Conservation (phyloP, 2,888 invertebrate species). For the Calameuta filiformis region DNA sequence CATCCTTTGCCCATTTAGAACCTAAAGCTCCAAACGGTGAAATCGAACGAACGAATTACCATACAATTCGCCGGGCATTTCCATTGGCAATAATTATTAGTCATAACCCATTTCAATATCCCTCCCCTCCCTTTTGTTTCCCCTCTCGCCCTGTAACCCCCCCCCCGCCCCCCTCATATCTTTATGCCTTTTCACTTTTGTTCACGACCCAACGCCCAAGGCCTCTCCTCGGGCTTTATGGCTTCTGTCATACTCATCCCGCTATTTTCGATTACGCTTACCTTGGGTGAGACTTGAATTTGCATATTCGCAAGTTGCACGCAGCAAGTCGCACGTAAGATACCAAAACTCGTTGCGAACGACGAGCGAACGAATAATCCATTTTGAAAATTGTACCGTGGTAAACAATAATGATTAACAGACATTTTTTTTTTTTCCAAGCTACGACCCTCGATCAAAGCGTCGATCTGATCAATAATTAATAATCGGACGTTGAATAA, state of each 20-base stretch:
- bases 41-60: slow-evolving; percentile 32
- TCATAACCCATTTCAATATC: slow-evolving; percentile 31
- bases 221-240: slow-evolving; percentile 12
- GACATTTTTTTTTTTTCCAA: background rate
- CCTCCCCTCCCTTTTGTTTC: slow-evolving; percentile 28
- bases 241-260: slow-evolving; percentile 29
- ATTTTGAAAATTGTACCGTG: too few relatives aligned
- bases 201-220: background rate
- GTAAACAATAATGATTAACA: background rate
- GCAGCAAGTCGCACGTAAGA: background rate
- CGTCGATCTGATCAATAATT: background rate
- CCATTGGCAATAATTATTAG: slow-evolving; percentile 39
- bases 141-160: slow-evolving; percentile 11
- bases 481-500: background rate
- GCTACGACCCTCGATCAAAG: too few relatives aligned
- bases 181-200: background rate
- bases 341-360: background rate
- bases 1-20: slow-evolving; percentile 3
- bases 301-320: background rate
- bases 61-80: slow-evolving; percentile 40
- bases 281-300: background rate
- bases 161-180: background rate
- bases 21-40: slow-evolving; percentile 16
- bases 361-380: background rate
- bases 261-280: slow-evolving; percentile 24